phyloP scores from a whole-genome alignment of 1,140 invertebrate genomes.

The Manduca sexta region DNA sequence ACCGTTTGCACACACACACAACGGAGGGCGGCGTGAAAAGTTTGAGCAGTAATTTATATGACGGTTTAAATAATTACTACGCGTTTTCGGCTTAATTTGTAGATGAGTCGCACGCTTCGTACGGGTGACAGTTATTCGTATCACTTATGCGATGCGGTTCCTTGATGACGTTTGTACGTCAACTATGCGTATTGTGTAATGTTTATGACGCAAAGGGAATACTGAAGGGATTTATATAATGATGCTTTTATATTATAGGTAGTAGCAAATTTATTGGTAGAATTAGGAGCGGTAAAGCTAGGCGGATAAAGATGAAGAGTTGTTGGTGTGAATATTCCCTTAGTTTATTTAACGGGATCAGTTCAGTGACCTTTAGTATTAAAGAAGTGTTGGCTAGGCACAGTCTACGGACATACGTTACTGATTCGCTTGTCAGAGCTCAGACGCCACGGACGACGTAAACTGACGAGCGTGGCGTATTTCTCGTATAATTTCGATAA shows the following conservation, averaged over 20 bases:
- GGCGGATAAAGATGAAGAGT: no score
- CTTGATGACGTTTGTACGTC: constrained; percentile 28
- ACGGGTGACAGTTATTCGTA: constrained; percentile 56
- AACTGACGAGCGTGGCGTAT: neutral
- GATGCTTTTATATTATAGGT: no score
- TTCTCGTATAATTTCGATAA: neutral
- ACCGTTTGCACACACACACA: constrained; percentile 36
- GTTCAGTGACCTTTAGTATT: constrained; percentile 1
- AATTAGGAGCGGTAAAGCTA: no score
- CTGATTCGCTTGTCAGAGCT: neutral
- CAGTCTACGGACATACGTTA: neutral
- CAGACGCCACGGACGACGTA: neutral
- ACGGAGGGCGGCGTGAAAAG: constrained; percentile 52
- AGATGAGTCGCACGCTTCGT: constrained; percentile 53
- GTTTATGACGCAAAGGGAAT: no score
- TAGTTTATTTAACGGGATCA: no score
- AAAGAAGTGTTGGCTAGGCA: constrained; percentile 1
- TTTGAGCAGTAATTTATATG: constrained; percentile 72
- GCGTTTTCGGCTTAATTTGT: constrained; percentile 71
- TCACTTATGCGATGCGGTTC: constrained; percentile 41
- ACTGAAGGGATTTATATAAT: no score
- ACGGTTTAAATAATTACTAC: constrained; percentile 73
- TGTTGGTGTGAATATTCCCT: no score
- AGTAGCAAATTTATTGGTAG: no score
- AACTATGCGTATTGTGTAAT: no score